Conservation (phyloP, 2,888 invertebrate genomes). For the Cephus nigrinus region DNA sequence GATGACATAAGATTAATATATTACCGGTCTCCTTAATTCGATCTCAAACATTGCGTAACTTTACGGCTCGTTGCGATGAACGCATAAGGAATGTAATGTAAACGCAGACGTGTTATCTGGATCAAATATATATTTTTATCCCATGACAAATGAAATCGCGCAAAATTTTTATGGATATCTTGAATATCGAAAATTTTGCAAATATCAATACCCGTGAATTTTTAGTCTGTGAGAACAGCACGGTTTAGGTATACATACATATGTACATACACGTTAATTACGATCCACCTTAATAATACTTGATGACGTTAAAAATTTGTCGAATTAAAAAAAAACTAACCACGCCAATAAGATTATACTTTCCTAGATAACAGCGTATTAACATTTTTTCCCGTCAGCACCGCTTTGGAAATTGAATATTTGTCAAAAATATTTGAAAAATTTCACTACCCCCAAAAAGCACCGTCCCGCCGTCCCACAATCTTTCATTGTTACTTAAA, state of each 20-base stretch:
- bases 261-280: neutral
- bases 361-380: neutral
- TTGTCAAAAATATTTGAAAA: too few relatives aligned
- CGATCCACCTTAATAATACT: neutral
- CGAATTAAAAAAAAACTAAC: neutral
- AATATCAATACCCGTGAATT: neutral
- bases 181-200: neutral
- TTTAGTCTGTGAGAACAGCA: neutral
- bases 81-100: slow-evolving; percentile 6
- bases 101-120: neutral
- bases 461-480: too few relatives aligned
- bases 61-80: slow-evolving; percentile 13
- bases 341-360: neutral
- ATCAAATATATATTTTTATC: neutral
- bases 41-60: slow-evolving; percentile 24
- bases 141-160: neutral
- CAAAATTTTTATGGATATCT: neutral
- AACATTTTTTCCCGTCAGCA: neutral
- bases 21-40: slow-evolving; percentile 14
- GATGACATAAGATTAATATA: slow-evolving; percentile 3
- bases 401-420: neutral
- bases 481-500: neutral
- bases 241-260: neutral
- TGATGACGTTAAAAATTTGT: neutral
- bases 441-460: neutral